Base-by-base conservation (phyloP, 2,113 vertebrate genomes). In the Cavia porcellus region DNA sequence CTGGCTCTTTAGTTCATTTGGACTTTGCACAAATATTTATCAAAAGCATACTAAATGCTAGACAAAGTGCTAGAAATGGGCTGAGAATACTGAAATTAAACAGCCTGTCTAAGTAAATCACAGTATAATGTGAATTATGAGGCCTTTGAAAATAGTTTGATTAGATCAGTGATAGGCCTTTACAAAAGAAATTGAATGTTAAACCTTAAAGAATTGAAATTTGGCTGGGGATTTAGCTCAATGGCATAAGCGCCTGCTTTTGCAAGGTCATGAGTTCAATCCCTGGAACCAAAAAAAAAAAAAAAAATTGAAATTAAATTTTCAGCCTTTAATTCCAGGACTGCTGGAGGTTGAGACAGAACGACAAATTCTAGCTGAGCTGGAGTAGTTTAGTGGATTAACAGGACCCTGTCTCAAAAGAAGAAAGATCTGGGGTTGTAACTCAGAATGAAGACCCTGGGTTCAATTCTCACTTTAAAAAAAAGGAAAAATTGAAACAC, bases 1-100 rank as follows among this genome's bases (percentile, higher is more conserved):
- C 92, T n/a, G 59, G 62, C 74, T 96, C 87, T 96, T 89, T 38
- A 74, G 90, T 95, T 97, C 96, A 98, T 97, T 98, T 88, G 96
- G 96, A 87, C 62, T 89, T 96, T 25, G 50, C 55, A 61, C 15
- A 24, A 72, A 42, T 47, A 24, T 87, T 95, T 97, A 94, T 61
- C 81, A 81, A 96, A 75, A 59, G 94, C 85, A 32, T 89, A 19
- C n/a, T 87, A 72, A 81, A 28, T 86, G 62, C 61, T 50, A 80
- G 45, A 80, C 6, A 7, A 59, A 50, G 68, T 91, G 92, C 28
- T 25, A 62, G 28, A 45, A 5, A 4, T 6, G 68, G 28, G 5
- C 42, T 64, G 55, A 83, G 61, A 94, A 83, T 47, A 64, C 28
- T 59, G 84, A 88, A 64, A 45, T 89, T 55, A 80, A 91, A 92